Evolutionary conservation across 2,797 vertebrate species (phyloP), one percentile per base, ranked within the genome.

Genomic region (Tragopan temminckii): DNA sequence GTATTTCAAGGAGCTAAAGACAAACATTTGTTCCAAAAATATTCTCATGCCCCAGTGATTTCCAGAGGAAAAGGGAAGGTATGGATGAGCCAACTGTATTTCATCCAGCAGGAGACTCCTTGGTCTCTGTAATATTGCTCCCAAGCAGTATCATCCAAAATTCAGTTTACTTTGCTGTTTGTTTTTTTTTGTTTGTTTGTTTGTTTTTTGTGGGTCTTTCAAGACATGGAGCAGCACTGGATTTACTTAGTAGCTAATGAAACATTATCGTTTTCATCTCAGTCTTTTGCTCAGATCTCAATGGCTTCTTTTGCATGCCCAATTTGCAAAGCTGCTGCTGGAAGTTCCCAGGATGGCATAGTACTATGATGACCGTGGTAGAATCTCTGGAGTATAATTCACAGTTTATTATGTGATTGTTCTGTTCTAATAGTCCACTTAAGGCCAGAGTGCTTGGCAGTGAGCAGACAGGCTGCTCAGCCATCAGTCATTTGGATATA

Each of bases 1-100:
- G 23, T 96, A 94, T 72, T 96, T 93, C 67, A 68, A 96, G 74
- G 67, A 94, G 59, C 52, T 96, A 11, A 68, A 95, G 38, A 87
- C 63, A 80, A 93, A 90, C 31, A 70, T 95, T 68, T 95, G 91
- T 77, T 92, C 78, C 61, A 89, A 72, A 57, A 84, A 88, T 2
- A 7, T 94, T 58, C 16, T 96, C 18, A 9, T 83, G n/a, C 94
- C 97, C 87, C 57, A 36, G 40, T 77, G 52, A 61, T 84, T 78
- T 64, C 33, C 81, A 61, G 85, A 92, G 71, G 74, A 85, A 40
- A 66, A 93, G 35, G 79, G 94, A 75, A 85, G 72, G 10, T 88
- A 50, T 52, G 85, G 81, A 29, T 84, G 86, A 87, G 77, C 81
- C 40, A 82, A 33, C 11, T 85, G 46, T 5, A 1, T 55, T 63